These are phyloP conservation scores for Ptychochromis oligacanthus DNA, from an alignment of 2,113 vertebrate species.

Conservation along the genomic window DNA sequence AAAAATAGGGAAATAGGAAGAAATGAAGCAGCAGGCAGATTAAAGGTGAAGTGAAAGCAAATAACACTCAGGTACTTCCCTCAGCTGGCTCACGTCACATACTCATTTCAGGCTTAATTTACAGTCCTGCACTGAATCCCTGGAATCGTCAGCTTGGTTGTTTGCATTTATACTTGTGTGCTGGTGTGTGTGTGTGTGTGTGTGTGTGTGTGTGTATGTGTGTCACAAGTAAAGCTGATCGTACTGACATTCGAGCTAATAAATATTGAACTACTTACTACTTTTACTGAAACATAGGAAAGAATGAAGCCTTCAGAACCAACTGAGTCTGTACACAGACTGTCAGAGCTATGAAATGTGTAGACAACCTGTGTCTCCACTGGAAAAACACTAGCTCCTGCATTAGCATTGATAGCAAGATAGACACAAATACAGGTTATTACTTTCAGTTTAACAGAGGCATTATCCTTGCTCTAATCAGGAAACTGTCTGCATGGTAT, in stretches of 20 bases:
- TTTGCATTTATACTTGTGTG: not conserved
- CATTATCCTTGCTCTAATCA: not conserved
- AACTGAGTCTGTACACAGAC: too few species aligned
- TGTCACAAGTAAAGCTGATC: not conserved
- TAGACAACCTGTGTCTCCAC: not conserved
- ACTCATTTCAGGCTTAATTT: not conserved
- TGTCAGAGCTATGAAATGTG: not conserved
- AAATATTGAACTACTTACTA: not conserved
- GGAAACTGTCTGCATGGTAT: not conserved
- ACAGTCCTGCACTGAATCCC: not conserved
- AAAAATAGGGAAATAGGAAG: not conserved
- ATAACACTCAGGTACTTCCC: constrained; percentile 43
- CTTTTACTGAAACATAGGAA: not conserved
- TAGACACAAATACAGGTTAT: not conserved
- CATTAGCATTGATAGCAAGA: not conserved
- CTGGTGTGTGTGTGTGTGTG: not conserved
- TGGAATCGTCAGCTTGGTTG: not conserved
- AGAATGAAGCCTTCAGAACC: not conserved
- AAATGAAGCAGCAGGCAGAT: not conserved
- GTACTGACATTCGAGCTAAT: not conserved
- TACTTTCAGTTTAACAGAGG: not conserved
- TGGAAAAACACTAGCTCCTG: not conserved
- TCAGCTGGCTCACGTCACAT: constrained; percentile 22
- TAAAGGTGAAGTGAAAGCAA: constrained; percentile 66
- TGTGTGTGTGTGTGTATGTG: not conserved